A percentile compares a stretch with the other conserved stretches of the same genome.
These are phyloP conservation scores for Eueides isabella DNA, from an alignment of 1,140 invertebrate genomes.

Conservation along the genomic window DNA sequence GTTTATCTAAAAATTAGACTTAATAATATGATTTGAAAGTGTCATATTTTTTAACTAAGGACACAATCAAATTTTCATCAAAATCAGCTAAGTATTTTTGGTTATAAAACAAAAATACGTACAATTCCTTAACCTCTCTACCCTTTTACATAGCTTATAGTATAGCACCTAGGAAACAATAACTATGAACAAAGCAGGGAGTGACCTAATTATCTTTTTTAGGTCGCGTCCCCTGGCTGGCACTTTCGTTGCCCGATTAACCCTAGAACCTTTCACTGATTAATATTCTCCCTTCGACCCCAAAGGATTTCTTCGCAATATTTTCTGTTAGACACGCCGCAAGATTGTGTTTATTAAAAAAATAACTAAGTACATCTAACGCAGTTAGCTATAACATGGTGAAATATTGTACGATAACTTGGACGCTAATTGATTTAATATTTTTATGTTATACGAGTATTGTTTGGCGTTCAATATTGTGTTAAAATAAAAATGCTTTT, in stretches of 20 bases:
- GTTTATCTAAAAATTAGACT: no score
- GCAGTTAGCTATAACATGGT: neutral
- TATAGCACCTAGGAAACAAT: slow-evolving; percentile 4
- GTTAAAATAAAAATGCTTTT: no score
- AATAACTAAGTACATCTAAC: slow-evolving; percentile 2
- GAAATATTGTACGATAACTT: neutral
- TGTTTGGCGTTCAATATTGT: neutral
- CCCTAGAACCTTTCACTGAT: slow-evolving; percentile 31
- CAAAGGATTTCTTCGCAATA: slow-evolving; percentile 21
- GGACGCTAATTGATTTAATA: neutral
- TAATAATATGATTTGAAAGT: no score
- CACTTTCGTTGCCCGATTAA: slow-evolving; percentile 32
- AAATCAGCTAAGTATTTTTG: no score
- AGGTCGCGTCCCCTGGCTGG: slow-evolving; percentile 27
- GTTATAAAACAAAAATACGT: neutral
- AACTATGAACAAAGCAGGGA: slow-evolving; percentile 25
- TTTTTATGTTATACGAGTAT: neutral
- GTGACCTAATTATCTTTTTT: slow-evolving; percentile 36
- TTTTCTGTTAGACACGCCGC: slow-evolving; percentile 15
- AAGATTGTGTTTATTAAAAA: slow-evolving; percentile 20
- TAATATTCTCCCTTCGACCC: slow-evolving; percentile 25
- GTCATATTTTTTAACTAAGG: no score
- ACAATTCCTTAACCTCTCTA: neutral
- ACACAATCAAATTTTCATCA: no score
- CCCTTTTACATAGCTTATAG: neutral